Evolutionary conservation across 2,113 vertebrate genomes (phyloP).

Genomic region (Petrocephalus zakoni): DNA sequence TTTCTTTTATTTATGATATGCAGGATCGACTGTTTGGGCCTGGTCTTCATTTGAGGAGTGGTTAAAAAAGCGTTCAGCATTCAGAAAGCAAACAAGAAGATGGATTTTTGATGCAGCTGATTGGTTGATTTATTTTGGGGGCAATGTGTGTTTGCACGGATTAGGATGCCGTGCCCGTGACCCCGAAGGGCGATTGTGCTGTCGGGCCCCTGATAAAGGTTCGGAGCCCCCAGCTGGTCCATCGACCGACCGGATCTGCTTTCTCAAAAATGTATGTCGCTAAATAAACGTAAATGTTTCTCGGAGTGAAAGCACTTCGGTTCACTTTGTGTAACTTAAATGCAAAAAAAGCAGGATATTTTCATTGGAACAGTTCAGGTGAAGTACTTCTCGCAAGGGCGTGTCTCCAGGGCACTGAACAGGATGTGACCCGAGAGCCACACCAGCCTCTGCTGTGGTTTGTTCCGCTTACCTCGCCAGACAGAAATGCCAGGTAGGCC

Average conservation of each 20-base stretch:
- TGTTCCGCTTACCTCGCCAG: conserved; percentile 45
- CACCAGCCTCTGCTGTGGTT: conserved; percentile 15
- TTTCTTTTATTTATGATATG: conserved; percentile 30
- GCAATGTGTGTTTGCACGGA: not conserved
- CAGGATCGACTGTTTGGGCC: conserved; percentile 38
- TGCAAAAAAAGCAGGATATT: not conserved
- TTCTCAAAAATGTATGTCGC: not conserved
- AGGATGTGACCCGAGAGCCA: not conserved
- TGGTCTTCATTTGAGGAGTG: not conserved
- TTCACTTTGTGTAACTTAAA: not conserved
- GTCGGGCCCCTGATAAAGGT: not conserved
- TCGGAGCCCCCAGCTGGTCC: not conserved
- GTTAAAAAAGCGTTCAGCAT: not conserved
- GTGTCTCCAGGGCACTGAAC: not conserved
- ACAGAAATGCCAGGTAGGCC: conserved; percentile 32
- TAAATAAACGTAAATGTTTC: not conserved
- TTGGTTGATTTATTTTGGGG: not conserved
- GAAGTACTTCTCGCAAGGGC: not conserved
- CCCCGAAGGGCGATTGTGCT: not conserved
- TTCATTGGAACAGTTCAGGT: not conserved
- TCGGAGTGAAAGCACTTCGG: not conserved
- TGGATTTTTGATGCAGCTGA: not conserved
- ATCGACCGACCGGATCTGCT: not conserved
- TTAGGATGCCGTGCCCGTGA: not conserved
- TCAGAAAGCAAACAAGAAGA: not conserved